Percentiles rank a stretch among this genome's conserved stretches.
Conservation (phyloP, 2,797 vertebrate genomes). For the Leptatherina wallacei region DNA sequence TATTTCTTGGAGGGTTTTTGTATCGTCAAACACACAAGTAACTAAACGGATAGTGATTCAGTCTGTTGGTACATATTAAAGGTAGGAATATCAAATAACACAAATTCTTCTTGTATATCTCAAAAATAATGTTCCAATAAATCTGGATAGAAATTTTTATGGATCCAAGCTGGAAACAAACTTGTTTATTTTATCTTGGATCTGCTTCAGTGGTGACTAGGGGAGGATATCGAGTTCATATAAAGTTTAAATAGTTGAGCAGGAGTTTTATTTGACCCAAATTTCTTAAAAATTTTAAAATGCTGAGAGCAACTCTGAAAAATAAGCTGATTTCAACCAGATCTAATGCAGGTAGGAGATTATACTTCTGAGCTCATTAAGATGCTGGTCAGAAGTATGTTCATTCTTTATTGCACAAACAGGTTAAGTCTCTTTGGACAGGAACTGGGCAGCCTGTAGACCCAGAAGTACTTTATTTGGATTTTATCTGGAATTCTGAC, state of each 20-base stretch:
- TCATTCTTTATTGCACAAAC: conserved; percentile 10
- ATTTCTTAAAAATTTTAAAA: conserved; percentile 29
- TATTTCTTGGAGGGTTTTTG: not conserved
- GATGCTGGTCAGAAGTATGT: conserved; percentile 7
- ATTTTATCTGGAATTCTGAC: not conserved
- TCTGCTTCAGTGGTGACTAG: conserved; percentile 10
- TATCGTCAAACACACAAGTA: not conserved
- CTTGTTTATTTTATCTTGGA: conserved; percentile 27
- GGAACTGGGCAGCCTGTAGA: not conserved
- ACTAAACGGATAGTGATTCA: not conserved
- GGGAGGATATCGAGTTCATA: conserved; percentile 20
- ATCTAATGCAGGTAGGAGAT: conserved; percentile 2
- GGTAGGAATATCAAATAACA: conserved; percentile 2
- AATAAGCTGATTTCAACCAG: conserved; percentile 7
- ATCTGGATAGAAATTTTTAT: conserved; percentile 6
- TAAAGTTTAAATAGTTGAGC: conserved; percentile 30
- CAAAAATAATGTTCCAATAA: not conserved
- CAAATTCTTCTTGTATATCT: conserved; percentile 11
- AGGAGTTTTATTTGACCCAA: conserved; percentile 37
- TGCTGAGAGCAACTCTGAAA: conserved; percentile 5
- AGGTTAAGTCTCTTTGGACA: not conserved
- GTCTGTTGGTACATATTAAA: not conserved
- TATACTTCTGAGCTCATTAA: conserved; percentile 19
- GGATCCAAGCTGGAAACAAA: conserved; percentile 2
- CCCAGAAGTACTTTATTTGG: not conserved